Percentiles rank a stretch among this genome's conserved stretches.
These are phyloP conservation scores for Thalassaphorura encarpata DNA, from an alignment of 1,140 invertebrate species.

Conservation along the genomic window DNA sequence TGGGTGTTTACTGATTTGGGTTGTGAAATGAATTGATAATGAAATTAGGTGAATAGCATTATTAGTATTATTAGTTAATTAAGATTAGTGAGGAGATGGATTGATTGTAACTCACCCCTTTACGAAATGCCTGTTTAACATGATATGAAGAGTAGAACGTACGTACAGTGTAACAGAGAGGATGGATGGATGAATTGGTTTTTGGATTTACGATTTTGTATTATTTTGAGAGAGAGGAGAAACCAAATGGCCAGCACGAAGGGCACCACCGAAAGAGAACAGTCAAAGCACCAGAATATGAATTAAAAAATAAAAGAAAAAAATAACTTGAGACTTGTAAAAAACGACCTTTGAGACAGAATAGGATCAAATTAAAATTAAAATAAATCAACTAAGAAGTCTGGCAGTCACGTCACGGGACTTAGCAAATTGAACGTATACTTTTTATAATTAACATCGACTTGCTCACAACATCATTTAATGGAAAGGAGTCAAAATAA, in stretches of 20 bases:
- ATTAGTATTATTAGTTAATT: background rate
- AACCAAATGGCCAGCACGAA: constrained; percentile 29
- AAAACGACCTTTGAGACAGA: too few relatives aligned
- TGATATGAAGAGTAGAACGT: constrained; percentile 21
- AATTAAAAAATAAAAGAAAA: too few relatives aligned
- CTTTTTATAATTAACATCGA: too few relatives aligned
- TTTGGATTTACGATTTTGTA: constrained; percentile 6
- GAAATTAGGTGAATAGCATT: background rate
- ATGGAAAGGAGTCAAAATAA: too few relatives aligned
- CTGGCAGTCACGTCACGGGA: too few relatives aligned
- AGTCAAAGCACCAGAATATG: constrained; percentile 32
- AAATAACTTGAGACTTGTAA: too few relatives aligned
- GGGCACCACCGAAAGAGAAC: constrained; percentile 33
- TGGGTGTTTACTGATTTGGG: too few relatives aligned
- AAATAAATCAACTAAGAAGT: too few relatives aligned
- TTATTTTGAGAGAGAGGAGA: constrained; percentile 17
- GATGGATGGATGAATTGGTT: constrained; percentile 17
- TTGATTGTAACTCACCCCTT: constrained; percentile 32
- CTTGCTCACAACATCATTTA: too few relatives aligned
- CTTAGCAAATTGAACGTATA: too few relatives aligned
- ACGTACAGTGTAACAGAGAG: too few relatives aligned
- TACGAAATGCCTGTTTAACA: constrained; percentile 33
- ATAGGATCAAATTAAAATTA: too few relatives aligned
- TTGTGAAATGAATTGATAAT: background rate
- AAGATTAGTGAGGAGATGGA: constrained; percentile 12